phyloP scores from a whole-genome alignment of 1,140 invertebrate genomes.

The Nephila pilipes region DNA sequence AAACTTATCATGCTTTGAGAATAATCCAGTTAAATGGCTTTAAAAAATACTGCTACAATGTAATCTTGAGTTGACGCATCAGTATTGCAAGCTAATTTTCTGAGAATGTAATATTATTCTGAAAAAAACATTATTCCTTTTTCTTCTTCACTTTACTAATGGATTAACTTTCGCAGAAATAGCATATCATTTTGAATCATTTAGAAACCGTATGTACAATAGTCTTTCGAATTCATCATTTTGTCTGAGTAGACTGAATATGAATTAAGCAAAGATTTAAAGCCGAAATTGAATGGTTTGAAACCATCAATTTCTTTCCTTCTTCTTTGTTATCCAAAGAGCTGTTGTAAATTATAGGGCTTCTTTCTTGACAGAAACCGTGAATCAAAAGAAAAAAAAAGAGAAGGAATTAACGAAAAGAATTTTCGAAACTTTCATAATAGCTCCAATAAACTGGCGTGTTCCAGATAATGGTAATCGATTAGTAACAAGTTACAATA shows the following conservation, averaged over 20 bases:
- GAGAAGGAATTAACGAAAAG: conserved; percentile 31
- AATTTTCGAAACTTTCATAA: conserved; percentile 36
- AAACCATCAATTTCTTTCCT: background rate
- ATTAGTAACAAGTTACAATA: conserved; percentile 72
- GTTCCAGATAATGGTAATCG: conserved; percentile 73
- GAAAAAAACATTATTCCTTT: no score
- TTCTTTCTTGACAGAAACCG: background rate
- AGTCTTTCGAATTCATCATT: background rate
- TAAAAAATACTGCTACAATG: no score
- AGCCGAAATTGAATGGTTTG: background rate
- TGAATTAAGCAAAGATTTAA: background rate
- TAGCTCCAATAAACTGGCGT: conserved; percentile 71
- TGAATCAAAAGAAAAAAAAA: conserved; percentile 45
- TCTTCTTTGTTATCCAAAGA: background rate
- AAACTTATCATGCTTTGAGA: no score
- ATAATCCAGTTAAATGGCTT: no score
- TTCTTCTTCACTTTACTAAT: background rate
- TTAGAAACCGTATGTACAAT: background rate
- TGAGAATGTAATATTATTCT: no score
- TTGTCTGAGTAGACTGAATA: background rate
- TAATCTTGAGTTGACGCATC: no score
- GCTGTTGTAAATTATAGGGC: conserved; percentile 51
- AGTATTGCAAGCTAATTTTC: no score
- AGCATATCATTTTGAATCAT: background rate
- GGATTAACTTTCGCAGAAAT: background rate